Conservation (phyloP, 2,113 vertebrate genomes). For the Pluvianellus socialis region DNA sequence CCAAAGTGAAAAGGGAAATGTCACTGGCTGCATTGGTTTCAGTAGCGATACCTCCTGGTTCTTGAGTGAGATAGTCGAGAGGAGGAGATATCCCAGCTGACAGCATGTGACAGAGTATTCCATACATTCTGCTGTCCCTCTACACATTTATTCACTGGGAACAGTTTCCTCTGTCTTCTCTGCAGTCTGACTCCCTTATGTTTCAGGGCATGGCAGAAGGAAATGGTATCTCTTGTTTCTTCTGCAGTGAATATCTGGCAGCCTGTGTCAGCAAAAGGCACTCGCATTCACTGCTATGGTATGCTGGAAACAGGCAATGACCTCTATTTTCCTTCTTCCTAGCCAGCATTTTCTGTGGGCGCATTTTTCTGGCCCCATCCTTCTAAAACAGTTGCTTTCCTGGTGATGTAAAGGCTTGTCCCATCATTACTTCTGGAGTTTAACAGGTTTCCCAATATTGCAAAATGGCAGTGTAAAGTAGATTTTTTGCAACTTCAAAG, state of each 20-base stretch:
- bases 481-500: background rate
- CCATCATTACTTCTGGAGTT: background rate
- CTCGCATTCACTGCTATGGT: accelerated
- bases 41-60: background rate
- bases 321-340: background rate
- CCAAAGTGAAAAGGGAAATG: background rate
- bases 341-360: background rate
- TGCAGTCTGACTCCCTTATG: background rate
- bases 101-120: background rate
- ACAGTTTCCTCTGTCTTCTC: background rate
- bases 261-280: background rate
- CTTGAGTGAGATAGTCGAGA: background rate
- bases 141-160: background rate
- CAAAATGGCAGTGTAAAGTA: background rate
- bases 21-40: background rate
- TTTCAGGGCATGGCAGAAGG: background rate
- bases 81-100: background rate
- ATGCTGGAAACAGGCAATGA: background rate
- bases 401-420: background rate
- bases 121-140: background rate
- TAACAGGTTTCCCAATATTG: background rate
- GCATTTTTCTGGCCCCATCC: background rate
- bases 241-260: background rate
- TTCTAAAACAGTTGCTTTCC: background rate
- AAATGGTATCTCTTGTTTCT: background rate